Evolutionary conservation across 2,797 vertebrate species (phyloP).

Genomic region (Hyperoplus immaculatus): DNA sequence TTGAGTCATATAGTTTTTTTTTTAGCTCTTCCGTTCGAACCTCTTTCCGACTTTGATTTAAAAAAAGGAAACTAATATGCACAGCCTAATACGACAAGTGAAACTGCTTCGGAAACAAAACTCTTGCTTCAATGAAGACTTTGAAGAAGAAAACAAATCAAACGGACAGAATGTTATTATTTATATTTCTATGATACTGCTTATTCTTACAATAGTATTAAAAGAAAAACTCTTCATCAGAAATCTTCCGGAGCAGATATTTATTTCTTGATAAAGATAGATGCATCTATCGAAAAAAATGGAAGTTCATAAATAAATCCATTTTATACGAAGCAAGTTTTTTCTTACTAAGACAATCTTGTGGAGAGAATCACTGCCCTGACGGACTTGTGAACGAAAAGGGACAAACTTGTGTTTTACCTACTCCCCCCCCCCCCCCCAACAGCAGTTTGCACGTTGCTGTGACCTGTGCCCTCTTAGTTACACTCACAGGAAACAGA

Average conservation of each 20-base stretch:
- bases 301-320: conserved; percentile 72
- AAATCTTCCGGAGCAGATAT: conserved; percentile 82
- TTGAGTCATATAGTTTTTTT: conserved; percentile 53
- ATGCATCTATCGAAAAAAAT: conserved; percentile 70
- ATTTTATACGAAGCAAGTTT: conserved; percentile 82
- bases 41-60: conserved; percentile 76
- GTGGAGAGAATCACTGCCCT: conserved; percentile 67
- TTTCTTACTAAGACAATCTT: conserved; percentile 83
- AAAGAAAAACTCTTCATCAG: conserved; percentile 73
- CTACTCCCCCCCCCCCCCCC: conserved; percentile 85
- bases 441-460: conserved; percentile 77
- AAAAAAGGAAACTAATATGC: conserved; percentile 84
- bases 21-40: conserved; percentile 71
- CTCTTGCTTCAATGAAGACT: conserved; percentile 71
- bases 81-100: conserved; percentile 79
- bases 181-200: conserved; percentile 84
- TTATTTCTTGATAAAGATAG: conserved; percentile 84
- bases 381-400: conserved; percentile 66
- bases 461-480: conserved; percentile 67
- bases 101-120: conserved; percentile 74
- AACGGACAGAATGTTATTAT: conserved; percentile 79
- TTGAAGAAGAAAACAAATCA: conserved; percentile 48
- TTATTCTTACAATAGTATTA: conserved; percentile 77
- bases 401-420: conserved; percentile 78
- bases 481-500: conserved; percentile 48